A percentile compares a stretch with the other conserved stretches of the same genome.
Conservation (phyloP, 2,888 invertebrate genomes). For the Hirtodrosophila confusa region DNA sequence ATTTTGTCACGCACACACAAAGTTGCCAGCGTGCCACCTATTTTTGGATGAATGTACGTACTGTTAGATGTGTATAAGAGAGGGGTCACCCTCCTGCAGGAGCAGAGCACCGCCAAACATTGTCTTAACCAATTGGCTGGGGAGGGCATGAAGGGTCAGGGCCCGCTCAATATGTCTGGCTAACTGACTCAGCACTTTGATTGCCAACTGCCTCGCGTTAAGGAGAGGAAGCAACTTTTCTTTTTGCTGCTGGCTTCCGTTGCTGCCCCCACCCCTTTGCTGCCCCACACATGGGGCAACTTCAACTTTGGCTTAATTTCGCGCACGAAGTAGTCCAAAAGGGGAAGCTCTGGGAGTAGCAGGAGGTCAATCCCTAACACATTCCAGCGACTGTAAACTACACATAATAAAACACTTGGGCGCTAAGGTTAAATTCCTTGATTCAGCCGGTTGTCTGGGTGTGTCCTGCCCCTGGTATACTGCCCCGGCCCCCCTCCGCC, state of each 20-base stretch:
- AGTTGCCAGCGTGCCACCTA: constrained; percentile 50
- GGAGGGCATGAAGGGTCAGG: not conserved
- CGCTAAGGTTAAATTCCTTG: constrained; percentile 75
- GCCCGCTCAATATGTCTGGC: constrained; percentile 75
- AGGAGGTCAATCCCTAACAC: constrained; percentile 49
- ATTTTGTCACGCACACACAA: constrained; percentile 83
- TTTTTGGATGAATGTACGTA: constrained; percentile 28
- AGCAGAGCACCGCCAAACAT: constrained; percentile 52
- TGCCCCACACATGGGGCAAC: constrained; percentile 34
- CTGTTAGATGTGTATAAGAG: constrained; percentile 62
- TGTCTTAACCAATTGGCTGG: constrained; percentile 66
- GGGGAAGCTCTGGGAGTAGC: not conserved
- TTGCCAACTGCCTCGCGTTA: constrained; percentile 59
- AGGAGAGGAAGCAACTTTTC: constrained; percentile 70
- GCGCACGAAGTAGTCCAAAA: constrained; percentile 70
- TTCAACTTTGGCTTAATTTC: constrained; percentile 77
- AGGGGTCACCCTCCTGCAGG: constrained; percentile 5
- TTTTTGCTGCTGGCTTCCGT: constrained; percentile 69
- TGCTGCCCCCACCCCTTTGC: constrained; percentile 9
- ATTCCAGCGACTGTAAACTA: constrained; percentile 66
- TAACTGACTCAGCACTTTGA: constrained; percentile 80
- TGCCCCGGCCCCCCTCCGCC: not conserved
- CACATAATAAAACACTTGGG: constrained; percentile 77
- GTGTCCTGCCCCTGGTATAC: constrained; percentile 8
- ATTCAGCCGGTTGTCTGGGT: constrained; percentile 10